Base-by-base conservation (phyloP, 2,888 invertebrate genomes). In the Scaptomyza tumidula region DNA sequence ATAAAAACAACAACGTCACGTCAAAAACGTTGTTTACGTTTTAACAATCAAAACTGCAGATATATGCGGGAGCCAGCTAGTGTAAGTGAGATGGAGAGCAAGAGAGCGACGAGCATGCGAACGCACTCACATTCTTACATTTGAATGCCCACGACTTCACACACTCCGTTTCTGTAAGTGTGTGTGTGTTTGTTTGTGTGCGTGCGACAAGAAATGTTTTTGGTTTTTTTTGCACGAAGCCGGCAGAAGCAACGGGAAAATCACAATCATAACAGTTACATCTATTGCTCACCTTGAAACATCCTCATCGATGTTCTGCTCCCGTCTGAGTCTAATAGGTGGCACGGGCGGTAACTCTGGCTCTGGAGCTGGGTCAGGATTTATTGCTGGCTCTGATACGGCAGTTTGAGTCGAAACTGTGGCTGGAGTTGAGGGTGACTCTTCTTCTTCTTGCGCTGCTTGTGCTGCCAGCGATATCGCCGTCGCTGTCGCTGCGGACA, bases 1-100 rank as follows among this genome's bases (percentile, higher is more conserved):
- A 58, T 37, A n/a, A 57, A 57, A 57, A 60, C 31, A 62, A 59
- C 44, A 55, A 44, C 43, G 53, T 27, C 59, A 45, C 44, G 33
- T 61, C 55, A 67, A 79, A 85, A 83, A 86, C 75, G 88, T 88
- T 83, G 83, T 83, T 83, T 83, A 83, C 86, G 71, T 83, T 88
- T 83, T 65, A 52, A 58, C 86, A 80, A 77, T 75, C 59, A 49
- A 75, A 82, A 49, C 68, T 77, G 56, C 64, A 57, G 63, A 87
- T 79, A 69, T 53, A 56, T 50, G 45, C 37, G 52, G 29, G 53
- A 45, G 58, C 39, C 27, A 39, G 16, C 7, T 27, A 41, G 31
- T 13, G 55, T 35, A 43, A 71, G 50, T 11, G 16, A 50, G 37
- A 24, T 13, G 5, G 13, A 45, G 41, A 10, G 37, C 46, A 16